Conservation (phyloP, 1,140 invertebrate genomes). For the Latrodectus geometricus region DNA sequence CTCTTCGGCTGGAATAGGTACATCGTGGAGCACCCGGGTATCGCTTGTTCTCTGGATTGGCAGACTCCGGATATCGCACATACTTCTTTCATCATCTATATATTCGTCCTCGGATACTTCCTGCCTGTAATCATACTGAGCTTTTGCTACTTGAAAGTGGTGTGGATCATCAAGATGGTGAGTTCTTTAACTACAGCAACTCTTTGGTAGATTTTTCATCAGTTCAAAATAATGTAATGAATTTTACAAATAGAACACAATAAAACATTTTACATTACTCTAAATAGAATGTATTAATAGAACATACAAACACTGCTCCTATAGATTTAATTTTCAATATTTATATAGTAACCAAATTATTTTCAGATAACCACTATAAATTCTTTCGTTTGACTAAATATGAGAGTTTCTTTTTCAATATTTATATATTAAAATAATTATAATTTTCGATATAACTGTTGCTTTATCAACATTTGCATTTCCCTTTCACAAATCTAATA, state of each 20-base stretch:
- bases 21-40: slow-evolving; percentile 72
- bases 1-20: slow-evolving; percentile 73
- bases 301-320: too few relatives aligned
- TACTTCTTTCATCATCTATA: slow-evolving; percentile 71
- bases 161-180: slow-evolving; percentile 74
- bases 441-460: too few relatives aligned
- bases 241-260: background rate
- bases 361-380: too few relatives aligned
- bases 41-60: slow-evolving; percentile 75
- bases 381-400: too few relatives aligned
- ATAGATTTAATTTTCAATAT: too few relatives aligned
- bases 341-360: too few relatives aligned
- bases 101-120: slow-evolving; percentile 72
- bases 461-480: too few relatives aligned
- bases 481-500: too few relatives aligned
- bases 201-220: background rate
- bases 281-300: too few relatives aligned
- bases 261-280: too few relatives aligned
- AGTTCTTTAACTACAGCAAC: slow-evolving; percentile 55
- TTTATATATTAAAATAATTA: too few relatives aligned
- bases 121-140: slow-evolving; percentile 71
- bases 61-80: slow-evolving; percentile 69
- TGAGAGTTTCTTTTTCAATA: too few relatives aligned
- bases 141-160: slow-evolving; percentile 69
- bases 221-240: background rate